Conservation (phyloP, 23 tunicate species). For the Trididemnum miniatum region DNA sequence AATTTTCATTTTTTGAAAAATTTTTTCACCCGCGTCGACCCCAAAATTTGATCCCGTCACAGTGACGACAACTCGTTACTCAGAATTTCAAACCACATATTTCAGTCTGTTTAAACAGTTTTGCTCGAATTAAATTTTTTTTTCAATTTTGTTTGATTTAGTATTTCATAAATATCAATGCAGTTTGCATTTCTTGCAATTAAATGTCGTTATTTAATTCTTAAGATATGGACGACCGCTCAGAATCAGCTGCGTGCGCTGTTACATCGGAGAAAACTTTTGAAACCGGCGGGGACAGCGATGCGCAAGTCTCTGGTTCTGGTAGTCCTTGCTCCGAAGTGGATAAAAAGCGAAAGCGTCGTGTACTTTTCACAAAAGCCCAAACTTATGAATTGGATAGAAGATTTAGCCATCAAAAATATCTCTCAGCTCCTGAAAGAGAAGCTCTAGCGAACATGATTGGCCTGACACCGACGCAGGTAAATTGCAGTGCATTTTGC, state of each 20-base stretch:
- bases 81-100: no score
- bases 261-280: conserved; percentile 29
- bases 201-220: background rate
- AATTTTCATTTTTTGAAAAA: background rate
- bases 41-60: no score
- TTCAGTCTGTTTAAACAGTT: no score
- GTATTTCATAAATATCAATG: background rate
- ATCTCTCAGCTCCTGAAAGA: conserved; percentile 81
- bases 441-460: conserved; percentile 78
- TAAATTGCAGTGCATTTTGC: no score
- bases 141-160: background rate
- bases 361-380: conserved; percentile 69
- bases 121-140: background rate
- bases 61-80: no score
- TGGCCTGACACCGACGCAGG: conserved; percentile 81
- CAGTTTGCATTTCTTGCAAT: background rate
- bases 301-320: background rate
- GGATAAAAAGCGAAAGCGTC: conserved; percentile 65
- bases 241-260: background rate
- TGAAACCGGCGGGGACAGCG: conserved; percentile 23
- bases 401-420: conserved; percentile 72
- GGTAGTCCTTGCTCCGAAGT: conserved; percentile 26
- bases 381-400: conserved; percentile 81
- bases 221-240: conserved; percentile 28
- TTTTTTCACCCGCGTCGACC: background rate